Percentiles rank a stretch among this genome's conserved stretches.
Conservation (phyloP, 2,113 vertebrate genomes). For the Aptenodytes forsteri region DNA sequence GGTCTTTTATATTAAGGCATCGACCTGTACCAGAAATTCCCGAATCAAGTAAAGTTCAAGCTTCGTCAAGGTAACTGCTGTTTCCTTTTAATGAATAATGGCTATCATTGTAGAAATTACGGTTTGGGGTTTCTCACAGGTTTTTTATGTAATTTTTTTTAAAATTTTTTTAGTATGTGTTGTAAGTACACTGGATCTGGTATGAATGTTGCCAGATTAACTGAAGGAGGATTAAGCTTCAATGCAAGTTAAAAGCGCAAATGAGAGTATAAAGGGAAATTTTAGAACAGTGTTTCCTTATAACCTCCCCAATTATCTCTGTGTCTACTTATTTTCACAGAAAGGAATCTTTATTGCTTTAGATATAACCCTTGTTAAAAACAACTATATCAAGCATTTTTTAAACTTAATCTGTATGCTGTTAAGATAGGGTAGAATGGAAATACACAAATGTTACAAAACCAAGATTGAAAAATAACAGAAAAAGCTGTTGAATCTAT, state of each 20-base stretch:
- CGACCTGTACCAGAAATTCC: slow-evolving; percentile 92
- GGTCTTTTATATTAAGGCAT: slow-evolving; percentile 87
- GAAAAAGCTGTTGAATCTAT: neutral
- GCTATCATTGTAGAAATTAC: rapidly evolving
- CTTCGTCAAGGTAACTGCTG: slow-evolving; percentile 67
- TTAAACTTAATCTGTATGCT: neutral
- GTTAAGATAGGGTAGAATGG: neutral
- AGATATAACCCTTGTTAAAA: neutral
- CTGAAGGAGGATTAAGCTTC: neutral
- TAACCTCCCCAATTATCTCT: neutral
- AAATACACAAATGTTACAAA: neutral
- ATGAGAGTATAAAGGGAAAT: neutral
- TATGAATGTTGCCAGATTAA: neutral
- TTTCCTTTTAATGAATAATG: neutral
- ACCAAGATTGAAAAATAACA: neutral
- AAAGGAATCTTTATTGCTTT: neutral
- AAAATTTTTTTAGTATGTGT: neutral
- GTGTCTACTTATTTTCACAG: neutral
- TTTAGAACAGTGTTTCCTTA: neutral
- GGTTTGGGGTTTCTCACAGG: neutral
- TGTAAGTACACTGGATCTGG: neutral
- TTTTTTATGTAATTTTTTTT: neutral
- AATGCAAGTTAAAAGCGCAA: neutral
- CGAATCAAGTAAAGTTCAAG: neutral
- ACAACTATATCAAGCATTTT: neutral